Evolutionary conservation across 1,140 invertebrate species (phyloP).

Genomic region (Chlorops oryzae): DNA sequence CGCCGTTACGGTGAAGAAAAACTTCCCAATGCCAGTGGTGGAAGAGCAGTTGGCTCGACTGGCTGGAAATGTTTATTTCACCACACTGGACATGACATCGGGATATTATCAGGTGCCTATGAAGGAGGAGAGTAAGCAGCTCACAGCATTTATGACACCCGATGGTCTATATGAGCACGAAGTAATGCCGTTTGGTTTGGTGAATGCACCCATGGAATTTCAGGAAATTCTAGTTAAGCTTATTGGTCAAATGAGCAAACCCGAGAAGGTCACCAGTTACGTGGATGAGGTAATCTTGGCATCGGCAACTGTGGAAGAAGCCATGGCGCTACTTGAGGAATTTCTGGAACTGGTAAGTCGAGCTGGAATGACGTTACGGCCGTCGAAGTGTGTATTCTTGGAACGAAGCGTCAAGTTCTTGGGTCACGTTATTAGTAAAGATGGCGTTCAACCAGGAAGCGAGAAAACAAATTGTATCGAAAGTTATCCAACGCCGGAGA

Average conservation of each 20-base stretch:
- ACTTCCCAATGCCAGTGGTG: slow-evolving; percentile 52
- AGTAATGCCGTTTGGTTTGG: slow-evolving; percentile 50
- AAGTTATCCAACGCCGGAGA: slow-evolving; percentile 29
- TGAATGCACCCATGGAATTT: slow-evolving; percentile 48
- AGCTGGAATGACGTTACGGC: slow-evolving; percentile 14
- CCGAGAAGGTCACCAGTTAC: slow-evolving; percentile 8
- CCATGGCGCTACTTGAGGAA: slow-evolving; percentile 16
- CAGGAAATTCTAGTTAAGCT: slow-evolving; percentile 10
- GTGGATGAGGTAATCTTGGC: slow-evolving; percentile 21
- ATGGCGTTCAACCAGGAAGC: slow-evolving; percentile 30
- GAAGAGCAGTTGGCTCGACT: slow-evolving; percentile 47
- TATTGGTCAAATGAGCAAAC: not conserved
- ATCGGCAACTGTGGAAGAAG: slow-evolving; percentile 17
- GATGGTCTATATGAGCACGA: slow-evolving; percentile 34
- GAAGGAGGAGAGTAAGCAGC: slow-evolving; percentile 18
- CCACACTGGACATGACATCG: slow-evolving; percentile 46
- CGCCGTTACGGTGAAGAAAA: slow-evolving; percentile 28
- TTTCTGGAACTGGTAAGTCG: slow-evolving; percentile 16
- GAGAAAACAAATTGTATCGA: slow-evolving; percentile 36
- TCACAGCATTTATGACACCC: slow-evolving; percentile 21
- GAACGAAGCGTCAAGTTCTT: slow-evolving; percentile 1
- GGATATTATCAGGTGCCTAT: slow-evolving; percentile 49
- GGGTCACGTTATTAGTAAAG: slow-evolving; percentile 23
- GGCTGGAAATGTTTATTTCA: slow-evolving; percentile 41
- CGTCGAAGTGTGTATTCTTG: slow-evolving; percentile 7